Conservation (phyloP, 2,797 vertebrate species). For the Odontamblyopus lacepedii region DNA sequence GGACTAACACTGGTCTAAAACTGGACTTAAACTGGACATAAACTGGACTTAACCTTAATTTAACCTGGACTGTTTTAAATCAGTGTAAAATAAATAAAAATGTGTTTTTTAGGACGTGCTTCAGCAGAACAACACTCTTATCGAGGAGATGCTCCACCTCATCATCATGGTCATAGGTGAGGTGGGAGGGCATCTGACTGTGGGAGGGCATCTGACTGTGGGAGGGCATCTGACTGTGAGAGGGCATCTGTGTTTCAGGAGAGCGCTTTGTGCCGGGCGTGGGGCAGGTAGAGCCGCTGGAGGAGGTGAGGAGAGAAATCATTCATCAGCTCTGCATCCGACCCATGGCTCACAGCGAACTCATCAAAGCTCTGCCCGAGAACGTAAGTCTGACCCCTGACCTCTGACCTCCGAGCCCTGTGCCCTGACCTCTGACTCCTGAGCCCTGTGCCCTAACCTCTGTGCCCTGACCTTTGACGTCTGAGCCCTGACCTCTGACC, state of each 20-base stretch:
- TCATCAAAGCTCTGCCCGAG: slow-evolving; percentile 94
- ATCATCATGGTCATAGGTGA: slow-evolving; percentile 94
- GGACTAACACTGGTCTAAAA: too few species aligned
- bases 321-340: slow-evolving; percentile 94
- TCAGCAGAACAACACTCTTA: slow-evolving; percentile 95
- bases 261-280: slow-evolving; percentile 91
- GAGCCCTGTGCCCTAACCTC: too few species aligned
- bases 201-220: neutral
- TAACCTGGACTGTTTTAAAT: neutral
- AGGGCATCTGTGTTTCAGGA: slow-evolving; percentile 66
- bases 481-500: too few species aligned
- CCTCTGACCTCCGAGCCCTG: too few species aligned
- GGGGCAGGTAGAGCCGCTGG: slow-evolving; percentile 85
- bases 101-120: slow-evolving; percentile 82
- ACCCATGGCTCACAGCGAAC: slow-evolving; percentile 96
- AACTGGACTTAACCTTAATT: too few species aligned
- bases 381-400: slow-evolving; percentile 78
- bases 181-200: too few species aligned
- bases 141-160: slow-evolving; percentile 96
- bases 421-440: too few species aligned
- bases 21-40: too few species aligned
- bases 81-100: neutral
- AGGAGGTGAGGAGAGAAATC: slow-evolving; percentile 93
- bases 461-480: too few species aligned
- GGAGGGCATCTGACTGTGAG: too few species aligned